Percentiles rank a stretch among this genome's conserved stretches.
Evolutionary conservation across 2,888 invertebrate genomes (phyloP).

Genomic region (Lycia hirtaria): DNA sequence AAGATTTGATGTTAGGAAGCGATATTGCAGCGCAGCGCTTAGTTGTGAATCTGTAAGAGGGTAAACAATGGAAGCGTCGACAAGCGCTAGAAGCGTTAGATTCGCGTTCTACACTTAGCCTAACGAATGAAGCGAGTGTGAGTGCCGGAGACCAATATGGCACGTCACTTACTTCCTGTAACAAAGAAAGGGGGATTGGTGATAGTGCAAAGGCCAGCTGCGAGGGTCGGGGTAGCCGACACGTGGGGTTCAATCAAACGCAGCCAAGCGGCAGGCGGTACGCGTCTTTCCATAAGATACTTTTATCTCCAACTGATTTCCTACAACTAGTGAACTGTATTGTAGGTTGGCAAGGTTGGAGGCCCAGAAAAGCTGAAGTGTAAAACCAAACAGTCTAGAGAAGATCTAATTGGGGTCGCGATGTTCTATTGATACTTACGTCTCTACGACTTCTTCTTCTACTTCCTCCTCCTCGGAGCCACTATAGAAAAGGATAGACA

Average conservation of each 20-base stretch:
- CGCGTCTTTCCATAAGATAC: conserved; percentile 52
- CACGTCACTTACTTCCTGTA: conserved; percentile 86
- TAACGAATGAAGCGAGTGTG: conserved; percentile 77
- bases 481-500: conserved; percentile 64
- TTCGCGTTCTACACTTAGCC: conserved; percentile 72
- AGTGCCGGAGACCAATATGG: conserved; percentile 81
- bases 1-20: conserved; percentile 61
- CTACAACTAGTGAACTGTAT: conserved; percentile 56
- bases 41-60: conserved; percentile 68
- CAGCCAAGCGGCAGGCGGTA: conserved; percentile 66
- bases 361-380: conserved; percentile 75
- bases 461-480: conserved; percentile 91
- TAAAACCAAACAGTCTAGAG: conserved; percentile 72
- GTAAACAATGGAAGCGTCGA: conserved; percentile 72
- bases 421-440: conserved; percentile 85
- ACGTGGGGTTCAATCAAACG: conserved; percentile 63
- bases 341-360: conserved; percentile 68
- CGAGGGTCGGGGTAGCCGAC: conserved; percentile 55
- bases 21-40: conserved; percentile 59
- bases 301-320: conserved; percentile 47
- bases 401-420: conserved; percentile 26
- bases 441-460: conserved; percentile 91
- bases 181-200: conserved; percentile 81
- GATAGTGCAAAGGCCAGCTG: conserved; percentile 76
- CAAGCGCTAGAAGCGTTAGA: conserved; percentile 78